Percentiles rank a stretch among this genome's conserved stretches.
phyloP scores from a whole-genome alignment of 2,888 invertebrate species.

The Clistopyga incitator region DNA sequence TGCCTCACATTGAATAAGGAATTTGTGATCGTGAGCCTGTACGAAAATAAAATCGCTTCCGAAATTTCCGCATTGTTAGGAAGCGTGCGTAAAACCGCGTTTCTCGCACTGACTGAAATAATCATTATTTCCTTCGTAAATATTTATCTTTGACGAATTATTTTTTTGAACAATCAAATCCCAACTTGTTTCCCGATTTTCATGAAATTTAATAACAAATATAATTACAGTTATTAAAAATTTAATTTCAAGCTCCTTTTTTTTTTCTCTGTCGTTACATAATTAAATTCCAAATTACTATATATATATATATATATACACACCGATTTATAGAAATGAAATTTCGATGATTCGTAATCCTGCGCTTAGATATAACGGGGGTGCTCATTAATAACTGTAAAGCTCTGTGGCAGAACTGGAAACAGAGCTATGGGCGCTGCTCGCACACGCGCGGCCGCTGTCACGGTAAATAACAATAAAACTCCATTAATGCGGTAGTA shows the following conservation, averaged over 20 bases:
- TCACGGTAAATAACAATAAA: constrained; percentile 84
- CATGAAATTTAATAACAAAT: too few relatives aligned
- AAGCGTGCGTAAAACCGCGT: too few relatives aligned
- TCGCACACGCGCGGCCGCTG: constrained; percentile 59
- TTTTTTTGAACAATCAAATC: too few relatives aligned
- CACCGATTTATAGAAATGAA: not conserved
- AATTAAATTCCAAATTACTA: not conserved
- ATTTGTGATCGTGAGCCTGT: not conserved
- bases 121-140: too few relatives aligned
- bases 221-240: too few relatives aligned
- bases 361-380: constrained; percentile 10
- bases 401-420: not conserved
- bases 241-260: too few relatives aligned
- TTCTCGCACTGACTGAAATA: too few relatives aligned
- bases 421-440: constrained; percentile 34
- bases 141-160: too few relatives aligned
- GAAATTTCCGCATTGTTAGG: too few relatives aligned
- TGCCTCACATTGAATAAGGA: not conserved
- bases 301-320: too few relatives aligned
- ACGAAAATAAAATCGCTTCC: too few relatives aligned
- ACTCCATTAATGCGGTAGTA: constrained; percentile 83
- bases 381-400: constrained; percentile 63
- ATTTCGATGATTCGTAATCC: constrained; percentile 2
- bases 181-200: too few relatives aligned
- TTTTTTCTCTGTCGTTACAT: not conserved